These are phyloP conservation scores for Kobus ellipsiprymnus DNA, from an alignment of 2,113 vertebrate genomes.

Conservation along the genomic window DNA sequence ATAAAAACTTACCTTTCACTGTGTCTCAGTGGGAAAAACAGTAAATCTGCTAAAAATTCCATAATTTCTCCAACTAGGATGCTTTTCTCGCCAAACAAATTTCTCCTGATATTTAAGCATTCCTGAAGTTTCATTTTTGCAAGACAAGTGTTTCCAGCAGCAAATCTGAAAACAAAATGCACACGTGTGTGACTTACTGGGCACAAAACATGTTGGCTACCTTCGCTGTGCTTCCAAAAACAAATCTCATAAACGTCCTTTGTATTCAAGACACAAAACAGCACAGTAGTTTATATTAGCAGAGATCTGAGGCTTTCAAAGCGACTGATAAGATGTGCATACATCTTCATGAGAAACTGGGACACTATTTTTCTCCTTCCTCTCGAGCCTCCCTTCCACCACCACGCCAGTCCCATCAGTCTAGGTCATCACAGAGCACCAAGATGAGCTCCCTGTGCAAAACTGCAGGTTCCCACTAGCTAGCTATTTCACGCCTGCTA, in stretches of 20 bases:
- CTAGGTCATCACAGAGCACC: background rate
- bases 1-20: slow-evolving; percentile 36
- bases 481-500: background rate
- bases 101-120: slow-evolving; percentile 37
- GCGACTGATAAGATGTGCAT: background rate
- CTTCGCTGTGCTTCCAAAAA: background rate
- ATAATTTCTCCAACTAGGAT: slow-evolving; percentile 62
- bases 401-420: background rate
- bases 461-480: background rate
- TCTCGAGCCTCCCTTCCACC: background rate
- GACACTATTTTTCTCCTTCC: background rate
- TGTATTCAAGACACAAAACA: background rate
- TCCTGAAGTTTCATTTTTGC: slow-evolving; percentile 58
- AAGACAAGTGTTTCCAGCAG: slow-evolving; percentile 18
- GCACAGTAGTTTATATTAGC: background rate
- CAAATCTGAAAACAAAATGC: slow-evolving; percentile 57
- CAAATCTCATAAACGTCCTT: background rate
- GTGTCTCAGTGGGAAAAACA: slow-evolving; percentile 15
- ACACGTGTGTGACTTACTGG: background rate
- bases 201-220: background rate
- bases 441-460: background rate
- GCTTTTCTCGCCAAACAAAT: slow-evolving; percentile 55
- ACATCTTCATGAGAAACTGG: background rate
- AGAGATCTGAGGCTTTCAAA: background rate
- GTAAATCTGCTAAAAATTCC: slow-evolving; percentile 70